Conservation (phyloP, 1,140 invertebrate genomes). For the Delia radicum region DNA sequence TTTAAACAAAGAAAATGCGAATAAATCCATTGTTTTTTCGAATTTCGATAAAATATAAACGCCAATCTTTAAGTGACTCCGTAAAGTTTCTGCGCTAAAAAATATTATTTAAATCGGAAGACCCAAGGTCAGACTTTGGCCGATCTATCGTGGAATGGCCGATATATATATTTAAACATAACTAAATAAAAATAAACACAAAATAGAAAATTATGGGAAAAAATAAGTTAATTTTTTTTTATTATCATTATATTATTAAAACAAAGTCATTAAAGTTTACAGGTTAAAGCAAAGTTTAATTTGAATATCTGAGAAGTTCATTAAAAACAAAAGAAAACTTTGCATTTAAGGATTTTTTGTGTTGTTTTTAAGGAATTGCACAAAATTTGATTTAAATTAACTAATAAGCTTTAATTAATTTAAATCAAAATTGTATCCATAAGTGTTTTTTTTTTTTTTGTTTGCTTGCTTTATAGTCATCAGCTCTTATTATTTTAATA, state of each 20-base stretch:
- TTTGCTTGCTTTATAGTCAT: too few relatives aligned
- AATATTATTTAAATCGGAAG: too few relatives aligned
- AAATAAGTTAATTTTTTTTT: conserved; percentile 23
- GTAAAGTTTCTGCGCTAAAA: too few relatives aligned
- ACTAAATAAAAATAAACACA: not conserved
- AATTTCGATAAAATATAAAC: too few relatives aligned
- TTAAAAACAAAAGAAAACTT: not conserved
- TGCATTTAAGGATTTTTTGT: not conserved
- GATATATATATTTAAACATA: too few relatives aligned
- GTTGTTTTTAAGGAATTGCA: not conserved
- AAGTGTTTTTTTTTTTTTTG: too few relatives aligned
- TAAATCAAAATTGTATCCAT: not conserved
- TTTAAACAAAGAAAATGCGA: too few relatives aligned
- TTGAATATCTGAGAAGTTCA: not conserved
- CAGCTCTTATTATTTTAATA: not conserved
- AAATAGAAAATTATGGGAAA: not conserved
- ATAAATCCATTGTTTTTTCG: too few relatives aligned
- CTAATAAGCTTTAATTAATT: not conserved
- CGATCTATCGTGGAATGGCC: too few relatives aligned
- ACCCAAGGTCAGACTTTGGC: too few relatives aligned
- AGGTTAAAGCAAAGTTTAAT: conserved; percentile 8
- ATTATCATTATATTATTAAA: conserved; percentile 6
- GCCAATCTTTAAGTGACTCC: too few relatives aligned
- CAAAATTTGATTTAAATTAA: not conserved
- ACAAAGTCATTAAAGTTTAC: conserved; percentile 18